Conservation (phyloP, 1,140 invertebrate genomes). For the Zeugodacus cucurbitae region DNA sequence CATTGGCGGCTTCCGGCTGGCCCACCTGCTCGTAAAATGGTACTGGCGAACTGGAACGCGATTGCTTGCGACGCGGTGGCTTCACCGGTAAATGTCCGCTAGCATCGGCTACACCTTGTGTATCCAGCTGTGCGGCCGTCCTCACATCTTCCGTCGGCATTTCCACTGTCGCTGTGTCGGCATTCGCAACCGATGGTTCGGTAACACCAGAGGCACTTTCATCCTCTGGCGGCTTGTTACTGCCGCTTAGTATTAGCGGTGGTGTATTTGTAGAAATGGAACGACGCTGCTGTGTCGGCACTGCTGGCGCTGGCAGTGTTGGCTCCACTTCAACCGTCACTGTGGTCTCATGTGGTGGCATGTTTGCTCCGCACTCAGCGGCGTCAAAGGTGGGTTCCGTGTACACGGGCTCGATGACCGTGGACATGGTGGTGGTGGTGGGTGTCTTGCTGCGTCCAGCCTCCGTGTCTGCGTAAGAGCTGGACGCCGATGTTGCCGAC, state of each 20-base stretch:
- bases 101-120: background rate
- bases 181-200: background rate
- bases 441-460: background rate
- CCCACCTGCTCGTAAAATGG: slow-evolving; percentile 41
- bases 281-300: slow-evolving; percentile 42
- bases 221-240: background rate
- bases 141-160: background rate
- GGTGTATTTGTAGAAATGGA: slow-evolving; percentile 62
- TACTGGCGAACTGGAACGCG: slow-evolving; percentile 61
- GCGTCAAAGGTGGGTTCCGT: slow-evolving; percentile 48
- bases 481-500: slow-evolving; percentile 43
- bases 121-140: background rate
- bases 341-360: background rate
- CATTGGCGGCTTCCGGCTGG: background rate
- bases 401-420: slow-evolving; percentile 54
- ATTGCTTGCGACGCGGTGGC: slow-evolving; percentile 58
- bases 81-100: slow-evolving; percentile 51
- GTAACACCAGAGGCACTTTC: background rate
- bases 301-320: slow-evolving; percentile 40
- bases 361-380: background rate
- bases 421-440: background rate
- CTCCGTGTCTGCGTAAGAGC: slow-evolving; percentile 1
- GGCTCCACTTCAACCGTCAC: slow-evolving; percentile 1
- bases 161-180: background rate
- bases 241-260: slow-evolving; percentile 48